Conservation (phyloP, 1,140 invertebrate species). For the Hycleus cichorii region DNA sequence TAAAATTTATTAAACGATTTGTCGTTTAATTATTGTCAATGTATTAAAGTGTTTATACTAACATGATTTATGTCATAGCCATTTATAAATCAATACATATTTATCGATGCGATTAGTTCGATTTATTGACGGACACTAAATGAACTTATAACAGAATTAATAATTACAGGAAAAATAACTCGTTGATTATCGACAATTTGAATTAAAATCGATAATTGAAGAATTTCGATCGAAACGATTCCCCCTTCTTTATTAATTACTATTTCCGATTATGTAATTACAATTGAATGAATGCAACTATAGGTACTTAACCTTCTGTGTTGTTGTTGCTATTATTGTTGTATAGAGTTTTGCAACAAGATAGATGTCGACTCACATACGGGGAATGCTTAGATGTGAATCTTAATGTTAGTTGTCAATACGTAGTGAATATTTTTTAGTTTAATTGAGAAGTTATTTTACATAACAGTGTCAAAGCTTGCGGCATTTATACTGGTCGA, state of each 20-base stretch:
- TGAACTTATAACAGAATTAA: slow-evolving; percentile 18
- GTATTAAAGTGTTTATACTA: slow-evolving; percentile 23
- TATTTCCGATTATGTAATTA: slow-evolving; percentile 18
- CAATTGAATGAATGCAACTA: slow-evolving; percentile 3
- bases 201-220: not conserved
- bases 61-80: slow-evolving; percentile 24
- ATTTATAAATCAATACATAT: slow-evolving; percentile 28
- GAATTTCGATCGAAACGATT: not conserved
- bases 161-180: slow-evolving; percentile 11
- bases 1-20: slow-evolving; percentile 26
- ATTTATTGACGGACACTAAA: slow-evolving; percentile 24
- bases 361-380: slow-evolving; percentile 22
- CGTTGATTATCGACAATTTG: slow-evolving; percentile 1
- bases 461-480: slow-evolving; percentile 24
- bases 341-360: slow-evolving; percentile 17
- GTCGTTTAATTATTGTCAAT: slow-evolving; percentile 23
- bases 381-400: slow-evolving; percentile 24
- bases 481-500: slow-evolving; percentile 9
- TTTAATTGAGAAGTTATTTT: slow-evolving; percentile 27
- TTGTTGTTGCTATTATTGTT: not conserved
- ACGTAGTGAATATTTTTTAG: slow-evolving; percentile 19
- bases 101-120: slow-evolving; percentile 23
- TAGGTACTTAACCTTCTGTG: slow-evolving; percentile 18
- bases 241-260: slow-evolving; percentile 12
- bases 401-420: slow-evolving; percentile 26